phyloP scores from a whole-genome alignment of 2,113 vertebrate genomes.

The Platycercus adscitus region DNA sequence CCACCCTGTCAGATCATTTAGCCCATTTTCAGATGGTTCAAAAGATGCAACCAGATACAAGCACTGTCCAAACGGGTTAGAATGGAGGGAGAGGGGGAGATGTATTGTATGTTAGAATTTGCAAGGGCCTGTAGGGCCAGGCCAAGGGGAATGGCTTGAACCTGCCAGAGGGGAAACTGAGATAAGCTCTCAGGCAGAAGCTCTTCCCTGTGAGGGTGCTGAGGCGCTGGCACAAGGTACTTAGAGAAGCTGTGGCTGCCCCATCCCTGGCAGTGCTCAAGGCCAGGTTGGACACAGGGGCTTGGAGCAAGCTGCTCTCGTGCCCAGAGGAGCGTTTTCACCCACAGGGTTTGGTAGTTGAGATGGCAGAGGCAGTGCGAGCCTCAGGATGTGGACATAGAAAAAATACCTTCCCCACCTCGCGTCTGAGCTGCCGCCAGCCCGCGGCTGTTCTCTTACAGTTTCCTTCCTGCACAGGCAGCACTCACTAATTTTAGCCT shows the following conservation, averaged over 20 bases:
- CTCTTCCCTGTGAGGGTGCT: too few species aligned
- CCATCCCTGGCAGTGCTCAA: not conserved
- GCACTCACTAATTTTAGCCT: conserved; percentile 45
- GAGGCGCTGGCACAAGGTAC: too few species aligned
- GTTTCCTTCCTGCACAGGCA: conserved; percentile 76
- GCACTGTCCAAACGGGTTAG: not conserved
- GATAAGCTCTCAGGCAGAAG: not conserved
- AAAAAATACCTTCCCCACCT: conserved; percentile 17
- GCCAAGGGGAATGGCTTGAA: not conserved
- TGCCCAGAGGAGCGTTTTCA: not conserved
- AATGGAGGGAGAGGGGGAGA: not conserved
- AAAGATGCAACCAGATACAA: not conserved
- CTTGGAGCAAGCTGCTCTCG: not conserved
- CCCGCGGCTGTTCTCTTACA: not conserved
- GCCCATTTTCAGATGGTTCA: not conserved
- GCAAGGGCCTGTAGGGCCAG: not conserved
- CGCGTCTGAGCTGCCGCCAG: not conserved
- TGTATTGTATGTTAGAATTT: not conserved
- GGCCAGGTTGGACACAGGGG: not conserved
- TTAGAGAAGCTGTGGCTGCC: not conserved
- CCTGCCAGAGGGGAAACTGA: accelerated
- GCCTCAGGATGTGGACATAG: conserved; percentile 21
- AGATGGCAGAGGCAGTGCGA: not conserved
- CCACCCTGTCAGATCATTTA: not conserved
- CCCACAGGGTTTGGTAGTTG: accelerated